Evolutionary conservation across 2,113 vertebrate species (phyloP), one percentile per base, ranked within the genome.

Genomic region (Tragelaphus buxtoni): DNA sequence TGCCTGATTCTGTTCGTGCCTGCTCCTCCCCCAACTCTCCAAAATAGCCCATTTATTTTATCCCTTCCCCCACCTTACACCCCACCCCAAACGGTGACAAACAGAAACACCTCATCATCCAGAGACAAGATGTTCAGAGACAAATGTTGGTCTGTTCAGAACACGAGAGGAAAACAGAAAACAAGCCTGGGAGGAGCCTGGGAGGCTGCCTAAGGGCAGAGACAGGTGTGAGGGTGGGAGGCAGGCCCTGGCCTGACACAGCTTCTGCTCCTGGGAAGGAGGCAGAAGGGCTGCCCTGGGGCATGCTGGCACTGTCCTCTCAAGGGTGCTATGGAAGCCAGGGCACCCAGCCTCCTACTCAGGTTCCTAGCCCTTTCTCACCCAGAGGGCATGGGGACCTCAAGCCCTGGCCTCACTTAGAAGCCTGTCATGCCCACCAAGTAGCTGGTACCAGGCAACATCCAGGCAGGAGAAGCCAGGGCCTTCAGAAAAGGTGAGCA

Each of bases 81-180:
- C 72, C 96, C 60, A 58, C 63, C 90, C 60, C 87, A 90, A 90
- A 95, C 0, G 26, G 74, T 65, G 84, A 92, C 88, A 96, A 97
- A 90, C 51, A 83, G 74, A 98, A 97, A 96, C 97, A 97, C 93
- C 95, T 97, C 96, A 94, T 86, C 86, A 97, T 83, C 82, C 88
- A 87, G 88, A 96, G 88, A 95, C 94, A 97, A 97, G 95, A 96
- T 96, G 97, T 94, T 97, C 97, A 93, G 82, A 96, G 84, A 83
- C 94, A 95, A 97, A 96, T 72, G 92, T 30, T 92, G 77, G 56
- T 95, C 93, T 97, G 61, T 84, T 96, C 89, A 60, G 53, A 84
- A 56, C 2, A 45, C 76, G 92, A 93, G n/a, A 80, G n/a, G 42
- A 72, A 93, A 89, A 80, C 79, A 84, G 22, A 92, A 45, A 91